Percentiles rank a stretch among this genome's conserved stretches.
Evolutionary conservation across 2,888 invertebrate genomes (phyloP).

Genomic region (Nebria salina): DNA sequence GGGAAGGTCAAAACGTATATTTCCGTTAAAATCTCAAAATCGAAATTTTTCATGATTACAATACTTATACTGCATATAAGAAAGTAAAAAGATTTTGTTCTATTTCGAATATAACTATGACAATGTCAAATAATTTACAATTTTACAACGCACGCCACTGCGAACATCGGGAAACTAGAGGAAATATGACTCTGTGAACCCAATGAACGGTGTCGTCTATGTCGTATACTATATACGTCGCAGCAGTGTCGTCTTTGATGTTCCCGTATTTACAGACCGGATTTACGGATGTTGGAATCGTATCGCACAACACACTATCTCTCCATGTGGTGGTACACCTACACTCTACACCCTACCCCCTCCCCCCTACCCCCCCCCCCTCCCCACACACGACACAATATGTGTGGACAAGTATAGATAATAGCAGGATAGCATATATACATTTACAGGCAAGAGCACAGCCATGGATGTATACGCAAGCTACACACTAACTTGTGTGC

Average conservation of each 20-base stretch:
- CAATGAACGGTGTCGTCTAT: conserved; percentile 9
- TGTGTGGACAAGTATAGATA: background rate
- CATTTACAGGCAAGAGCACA: background rate
- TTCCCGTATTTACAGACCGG: conserved; percentile 18
- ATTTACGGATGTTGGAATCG: conserved; percentile 11
- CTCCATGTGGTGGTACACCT: background rate
- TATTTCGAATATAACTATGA: too few species aligned
- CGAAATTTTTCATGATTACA: too few species aligned
- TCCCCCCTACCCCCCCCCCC: background rate
- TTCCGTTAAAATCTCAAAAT: too few species aligned
- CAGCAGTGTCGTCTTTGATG: conserved; percentile 11
- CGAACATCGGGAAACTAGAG: background rate
- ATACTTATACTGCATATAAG: too few species aligned
- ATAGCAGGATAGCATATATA: background rate
- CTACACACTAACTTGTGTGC: too few species aligned
- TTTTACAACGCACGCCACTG: background rate
- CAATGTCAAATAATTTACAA: too few species aligned
- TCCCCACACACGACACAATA: background rate
- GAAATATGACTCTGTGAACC: background rate
- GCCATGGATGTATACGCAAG: too few species aligned
- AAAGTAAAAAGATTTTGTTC: too few species aligned
- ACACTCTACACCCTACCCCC: background rate
- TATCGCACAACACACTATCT: background rate
- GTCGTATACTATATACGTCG: background rate
- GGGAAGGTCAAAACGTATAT: too few species aligned